These are phyloP conservation scores for Aphis gossypii DNA, from an alignment of 1,140 invertebrate species.

Conservation along the genomic window DNA sequence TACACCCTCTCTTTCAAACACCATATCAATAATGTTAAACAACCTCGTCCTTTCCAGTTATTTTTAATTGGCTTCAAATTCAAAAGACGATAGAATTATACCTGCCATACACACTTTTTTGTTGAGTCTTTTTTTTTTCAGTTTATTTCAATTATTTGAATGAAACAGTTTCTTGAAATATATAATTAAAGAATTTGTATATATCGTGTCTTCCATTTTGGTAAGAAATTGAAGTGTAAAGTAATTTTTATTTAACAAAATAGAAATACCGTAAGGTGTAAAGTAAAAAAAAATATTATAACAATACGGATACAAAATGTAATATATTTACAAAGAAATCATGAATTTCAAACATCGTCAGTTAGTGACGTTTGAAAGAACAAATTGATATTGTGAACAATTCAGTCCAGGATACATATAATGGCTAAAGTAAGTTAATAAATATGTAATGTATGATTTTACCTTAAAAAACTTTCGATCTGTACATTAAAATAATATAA, in stretches of 20 bases:
- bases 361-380: neutral
- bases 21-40: neutral
- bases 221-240: neutral
- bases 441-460: neutral
- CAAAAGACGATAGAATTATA: constrained; percentile 19
- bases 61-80: constrained; percentile 32
- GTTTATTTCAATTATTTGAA: neutral
- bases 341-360: neutral
- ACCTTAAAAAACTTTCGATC: neutral
- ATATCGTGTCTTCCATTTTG: neutral
- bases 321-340: neutral
- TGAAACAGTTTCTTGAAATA: neutral
- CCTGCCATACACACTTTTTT: neutral
- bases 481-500: neutral
- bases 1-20: neutral
- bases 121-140: neutral
- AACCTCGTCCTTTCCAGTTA: neutral
- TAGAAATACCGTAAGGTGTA: neutral
- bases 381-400: too few species aligned
- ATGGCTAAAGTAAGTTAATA: neutral
- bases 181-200: neutral
- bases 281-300: neutral
- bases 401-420: neutral
- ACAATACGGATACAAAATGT: neutral
- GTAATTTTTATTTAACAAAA: neutral